Conservation (phyloP, 2,888 invertebrate species). For the Temnothorax rugatulus region DNA sequence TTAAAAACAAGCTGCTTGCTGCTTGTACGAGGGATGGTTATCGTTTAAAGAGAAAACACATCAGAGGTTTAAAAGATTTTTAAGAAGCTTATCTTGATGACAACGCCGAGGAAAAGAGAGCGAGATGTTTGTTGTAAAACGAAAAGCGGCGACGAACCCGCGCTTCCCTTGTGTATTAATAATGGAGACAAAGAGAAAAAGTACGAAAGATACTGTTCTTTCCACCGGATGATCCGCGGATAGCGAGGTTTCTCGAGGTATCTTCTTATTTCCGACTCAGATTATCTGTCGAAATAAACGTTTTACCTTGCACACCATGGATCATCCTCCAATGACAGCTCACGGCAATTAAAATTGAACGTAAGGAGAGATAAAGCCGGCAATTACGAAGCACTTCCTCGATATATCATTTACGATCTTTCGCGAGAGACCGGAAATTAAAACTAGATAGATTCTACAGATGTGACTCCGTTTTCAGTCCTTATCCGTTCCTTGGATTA, state of each 20-base stretch:
- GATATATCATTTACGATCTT: conserved; percentile 42
- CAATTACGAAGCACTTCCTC: conserved; percentile 35
- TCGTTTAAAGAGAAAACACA: conserved; percentile 62
- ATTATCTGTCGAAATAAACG: conserved; percentile 67
- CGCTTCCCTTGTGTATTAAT: conserved; percentile 64
- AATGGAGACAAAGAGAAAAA: conserved; percentile 52
- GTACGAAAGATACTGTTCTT: conserved; percentile 28
- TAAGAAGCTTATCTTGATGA: conserved; percentile 73
- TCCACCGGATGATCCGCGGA: conserved; percentile 15
- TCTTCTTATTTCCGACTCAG: conserved; percentile 67
- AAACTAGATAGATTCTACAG: conserved; percentile 6
- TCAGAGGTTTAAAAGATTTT: conserved; percentile 54
- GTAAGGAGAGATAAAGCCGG: conserved; percentile 45
- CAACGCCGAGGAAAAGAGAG: conserved; percentile 64
- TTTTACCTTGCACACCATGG: conserved; percentile 37
- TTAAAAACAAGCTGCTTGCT: conserved; percentile 60
- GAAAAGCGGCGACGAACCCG: conserved; percentile 32
- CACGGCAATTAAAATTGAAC: conserved; percentile 43
- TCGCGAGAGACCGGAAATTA: conserved; percentile 25
- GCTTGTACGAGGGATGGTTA: conserved; percentile 13
- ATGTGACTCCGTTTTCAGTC: conserved; percentile 11
- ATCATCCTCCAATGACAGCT: conserved; percentile 50
- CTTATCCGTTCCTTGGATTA: background rate
- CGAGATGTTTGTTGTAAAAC: conserved; percentile 57
- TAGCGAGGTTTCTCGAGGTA: conserved; percentile 36